Conservation (phyloP, 1,140 invertebrate species). For the Ostrea denselamellosa region DNA sequence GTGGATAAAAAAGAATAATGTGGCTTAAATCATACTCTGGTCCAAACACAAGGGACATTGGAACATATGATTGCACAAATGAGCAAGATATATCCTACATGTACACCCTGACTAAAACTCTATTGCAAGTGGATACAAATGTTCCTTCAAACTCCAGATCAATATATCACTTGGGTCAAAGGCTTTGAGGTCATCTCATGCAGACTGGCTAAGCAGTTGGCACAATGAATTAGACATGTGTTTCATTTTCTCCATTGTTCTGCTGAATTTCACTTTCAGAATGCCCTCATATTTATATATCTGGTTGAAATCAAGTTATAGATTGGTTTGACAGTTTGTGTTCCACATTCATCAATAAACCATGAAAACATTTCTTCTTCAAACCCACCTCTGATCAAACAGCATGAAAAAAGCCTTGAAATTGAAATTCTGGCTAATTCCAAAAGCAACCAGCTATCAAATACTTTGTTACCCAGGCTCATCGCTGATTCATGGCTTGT, state of each 20-base stretch:
- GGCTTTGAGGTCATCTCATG: not conserved
- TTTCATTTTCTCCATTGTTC: conserved; percentile 34
- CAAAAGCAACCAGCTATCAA: conserved; percentile 18
- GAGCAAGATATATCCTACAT: no score
- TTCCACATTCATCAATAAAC: conserved; percentile 33
- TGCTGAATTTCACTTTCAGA: conserved; percentile 17
- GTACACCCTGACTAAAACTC: no score
- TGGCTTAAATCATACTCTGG: no score
- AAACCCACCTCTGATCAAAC: conserved; percentile 12
- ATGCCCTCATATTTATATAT: conserved; percentile 3
- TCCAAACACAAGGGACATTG: no score
- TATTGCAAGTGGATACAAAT: not conserved
- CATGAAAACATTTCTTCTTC: conserved; percentile 1
- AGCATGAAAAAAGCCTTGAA: conserved; percentile 24
- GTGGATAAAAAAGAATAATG: no score
- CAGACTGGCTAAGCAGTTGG: not conserved
- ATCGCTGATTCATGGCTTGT: conserved; percentile 17
- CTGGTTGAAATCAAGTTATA: conserved; percentile 20
- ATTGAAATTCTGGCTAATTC: conserved; percentile 24
- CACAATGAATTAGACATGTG: conserved; percentile 36
- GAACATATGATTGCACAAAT: no score
- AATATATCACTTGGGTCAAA: not conserved
- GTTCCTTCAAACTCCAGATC: not conserved
- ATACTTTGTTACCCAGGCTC: conserved; percentile 11
- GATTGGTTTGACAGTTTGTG: conserved; percentile 32